Evolutionary conservation across 2,888 invertebrate species (phyloP).

Genomic region (Synanthedon andrenaeformis): DNA sequence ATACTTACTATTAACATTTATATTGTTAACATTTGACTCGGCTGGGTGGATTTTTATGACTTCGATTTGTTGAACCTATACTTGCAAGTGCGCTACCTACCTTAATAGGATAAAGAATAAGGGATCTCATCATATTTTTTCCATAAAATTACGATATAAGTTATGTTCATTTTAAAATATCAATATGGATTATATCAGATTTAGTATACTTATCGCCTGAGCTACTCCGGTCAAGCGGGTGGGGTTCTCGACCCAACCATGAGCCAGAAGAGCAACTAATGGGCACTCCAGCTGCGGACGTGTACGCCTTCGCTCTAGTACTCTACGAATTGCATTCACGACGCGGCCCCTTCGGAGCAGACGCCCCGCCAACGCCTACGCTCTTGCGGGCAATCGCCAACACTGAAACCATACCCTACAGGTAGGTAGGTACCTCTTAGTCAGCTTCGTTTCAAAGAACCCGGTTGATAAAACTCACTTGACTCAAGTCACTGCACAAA

Average conservation of each 20-base stretch:
- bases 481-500: no score
- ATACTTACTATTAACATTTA: no score
- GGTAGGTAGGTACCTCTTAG: constrained; percentile 65
- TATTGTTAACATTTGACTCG: no score
- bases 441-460: neutral
- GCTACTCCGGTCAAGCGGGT: constrained; percentile 69
- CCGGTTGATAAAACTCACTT: no score
- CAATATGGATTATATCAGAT: constrained; percentile 55
- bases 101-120: no score
- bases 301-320: constrained; percentile 89
- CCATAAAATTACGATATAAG: no score
- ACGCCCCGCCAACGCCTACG: constrained; percentile 74
- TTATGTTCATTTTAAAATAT: no score
- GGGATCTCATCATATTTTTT: no score
- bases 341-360: constrained; percentile 85
- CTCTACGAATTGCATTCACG: constrained; percentile 90
- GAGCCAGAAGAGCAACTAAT: constrained; percentile 34
- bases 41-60: no score
- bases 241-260: constrained; percentile 39
- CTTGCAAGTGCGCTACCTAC: no score
- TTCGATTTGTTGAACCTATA: no score
- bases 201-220: constrained; percentile 87
- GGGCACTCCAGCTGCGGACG: constrained; percentile 83
- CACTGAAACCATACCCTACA: constrained; percentile 61
- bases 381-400: constrained; percentile 73